Evolutionary conservation across 2,888 invertebrate genomes (phyloP).

Genomic region (Thereva nobilitata): DNA sequence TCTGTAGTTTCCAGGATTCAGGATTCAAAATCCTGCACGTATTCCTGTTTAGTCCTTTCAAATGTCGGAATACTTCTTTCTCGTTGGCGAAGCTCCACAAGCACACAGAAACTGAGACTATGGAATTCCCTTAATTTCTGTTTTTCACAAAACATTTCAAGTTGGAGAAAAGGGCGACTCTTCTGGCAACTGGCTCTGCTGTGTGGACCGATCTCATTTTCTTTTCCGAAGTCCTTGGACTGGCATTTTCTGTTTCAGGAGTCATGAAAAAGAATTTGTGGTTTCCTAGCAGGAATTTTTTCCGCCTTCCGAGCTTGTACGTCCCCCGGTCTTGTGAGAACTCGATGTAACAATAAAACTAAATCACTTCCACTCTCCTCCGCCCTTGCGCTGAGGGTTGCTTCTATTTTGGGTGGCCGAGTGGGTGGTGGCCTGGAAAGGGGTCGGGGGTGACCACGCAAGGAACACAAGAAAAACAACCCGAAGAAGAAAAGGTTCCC

Average conservation of each 20-base stretch:
- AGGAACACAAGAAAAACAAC: background rate
- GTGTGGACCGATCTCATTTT: too few species aligned
- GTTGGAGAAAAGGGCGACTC: background rate
- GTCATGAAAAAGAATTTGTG: slow-evolving; percentile 14
- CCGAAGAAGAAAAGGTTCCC: slow-evolving; percentile 9
- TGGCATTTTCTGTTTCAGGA: slow-evolving; percentile 1
- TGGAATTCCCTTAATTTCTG: slow-evolving; percentile 19
- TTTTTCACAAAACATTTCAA: slow-evolving; percentile 1
- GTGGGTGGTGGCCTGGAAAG: too few species aligned
- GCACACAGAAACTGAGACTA: slow-evolving; percentile 2
- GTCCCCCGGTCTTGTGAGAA: slow-evolving; percentile 1
- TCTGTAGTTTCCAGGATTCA: too few species aligned
- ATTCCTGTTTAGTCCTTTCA: too few species aligned
- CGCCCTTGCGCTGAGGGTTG: background rate
- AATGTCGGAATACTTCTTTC: too few species aligned
- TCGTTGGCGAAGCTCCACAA: background rate
- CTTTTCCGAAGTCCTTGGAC: background rate
- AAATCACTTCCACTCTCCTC: slow-evolving; percentile 20
- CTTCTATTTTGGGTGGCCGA: too few species aligned
- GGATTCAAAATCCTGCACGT: too few species aligned
- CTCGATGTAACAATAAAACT: slow-evolving; percentile 26
- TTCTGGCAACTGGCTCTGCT: background rate
- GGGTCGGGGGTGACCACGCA: background rate
- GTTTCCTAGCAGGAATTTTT: slow-evolving; percentile 8
- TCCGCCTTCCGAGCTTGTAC: background rate